Evolutionary conservation across 2,888 invertebrate species (phyloP).

Genomic region (Macroteleia sp.): DNA sequence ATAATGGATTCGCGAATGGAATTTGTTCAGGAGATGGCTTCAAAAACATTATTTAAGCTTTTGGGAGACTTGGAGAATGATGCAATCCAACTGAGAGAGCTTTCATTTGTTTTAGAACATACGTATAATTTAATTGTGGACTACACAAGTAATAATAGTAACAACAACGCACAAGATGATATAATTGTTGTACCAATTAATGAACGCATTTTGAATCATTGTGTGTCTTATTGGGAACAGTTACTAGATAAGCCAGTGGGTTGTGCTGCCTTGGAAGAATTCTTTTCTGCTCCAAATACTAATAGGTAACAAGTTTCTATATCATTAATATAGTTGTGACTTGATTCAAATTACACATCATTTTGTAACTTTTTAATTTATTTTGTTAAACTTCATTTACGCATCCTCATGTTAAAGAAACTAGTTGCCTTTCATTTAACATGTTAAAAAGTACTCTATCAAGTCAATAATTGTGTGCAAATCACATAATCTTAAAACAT

Average conservation of each 20-base stretch:
- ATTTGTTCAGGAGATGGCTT: conserved; percentile 88
- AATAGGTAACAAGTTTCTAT: no score
- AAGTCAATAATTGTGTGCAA: no score
- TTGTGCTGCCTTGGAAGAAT: conserved; percentile 91
- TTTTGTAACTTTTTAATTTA: no score
- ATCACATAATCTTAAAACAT: no score
- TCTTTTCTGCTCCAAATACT: conserved; percentile 88
- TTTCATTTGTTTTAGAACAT: conserved; percentile 87
- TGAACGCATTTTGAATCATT: conserved; percentile 87
- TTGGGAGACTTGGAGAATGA: conserved; percentile 88
- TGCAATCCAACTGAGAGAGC: conserved; percentile 87
- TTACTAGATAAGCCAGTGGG: conserved; percentile 93
- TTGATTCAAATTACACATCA: no score
- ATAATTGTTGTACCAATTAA: conserved; percentile 84
- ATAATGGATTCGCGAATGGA: conserved; percentile 91
- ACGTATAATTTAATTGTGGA: conserved; percentile 89
- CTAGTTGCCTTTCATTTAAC: no score
- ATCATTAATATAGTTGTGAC: no score
- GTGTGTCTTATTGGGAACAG: conserved; percentile 94
- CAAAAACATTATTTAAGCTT: conserved; percentile 87
- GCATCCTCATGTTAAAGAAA: no score
- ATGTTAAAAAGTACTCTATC: no score
- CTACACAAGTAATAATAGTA: conserved; percentile 84
- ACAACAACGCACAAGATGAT: conserved; percentile 68
- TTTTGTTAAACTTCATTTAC: no score